These are phyloP conservation scores for Agrilus mali DNA, from an alignment of 2,888 invertebrate species.

Conservation along the genomic window DNA sequence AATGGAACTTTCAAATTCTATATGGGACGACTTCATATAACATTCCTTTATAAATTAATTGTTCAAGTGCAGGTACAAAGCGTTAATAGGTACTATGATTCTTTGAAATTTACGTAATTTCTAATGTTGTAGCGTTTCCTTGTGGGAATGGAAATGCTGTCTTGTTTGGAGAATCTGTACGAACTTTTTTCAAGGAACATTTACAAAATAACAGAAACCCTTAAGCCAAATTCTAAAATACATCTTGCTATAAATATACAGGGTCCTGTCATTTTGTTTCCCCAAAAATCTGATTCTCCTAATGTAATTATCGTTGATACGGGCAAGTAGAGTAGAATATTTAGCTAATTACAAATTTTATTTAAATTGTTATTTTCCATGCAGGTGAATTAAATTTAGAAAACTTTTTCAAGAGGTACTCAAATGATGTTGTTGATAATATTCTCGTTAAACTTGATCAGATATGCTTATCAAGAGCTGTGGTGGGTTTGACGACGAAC, in stretches of 20 bases:
- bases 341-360: background rate
- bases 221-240: slow-evolving; percentile 29
- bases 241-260: slow-evolving; percentile 35
- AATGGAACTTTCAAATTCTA: slow-evolving; percentile 60
- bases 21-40: slow-evolving; percentile 58
- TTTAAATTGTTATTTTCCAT: slow-evolving; percentile 5
- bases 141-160: slow-evolving; percentile 27
- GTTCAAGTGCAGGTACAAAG: slow-evolving; percentile 48
- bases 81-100: too few species aligned
- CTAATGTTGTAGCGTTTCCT: slow-evolving; percentile 26
- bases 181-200: slow-evolving; percentile 15
- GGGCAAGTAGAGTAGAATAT: slow-evolving; percentile 35
- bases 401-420: slow-evolving; percentile 53
- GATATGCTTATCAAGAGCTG: slow-evolving; percentile 54
- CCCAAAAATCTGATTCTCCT: slow-evolving; percentile 68
- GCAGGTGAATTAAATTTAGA: slow-evolving; percentile 63
- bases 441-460: slow-evolving; percentile 55
- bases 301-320: slow-evolving; percentile 64
- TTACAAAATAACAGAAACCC: slow-evolving; percentile 25
- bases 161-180: slow-evolving; percentile 20
- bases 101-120: slow-evolving; percentile 1
- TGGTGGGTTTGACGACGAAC: slow-evolving; percentile 59
- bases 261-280: slow-evolving; percentile 62
- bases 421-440: slow-evolving; percentile 50
- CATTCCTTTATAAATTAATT: slow-evolving; percentile 51